These are phyloP conservation scores for Sinocyclocheilus rhinocerous DNA, from an alignment of 2,113 vertebrate genomes.

Conservation along the genomic window DNA sequence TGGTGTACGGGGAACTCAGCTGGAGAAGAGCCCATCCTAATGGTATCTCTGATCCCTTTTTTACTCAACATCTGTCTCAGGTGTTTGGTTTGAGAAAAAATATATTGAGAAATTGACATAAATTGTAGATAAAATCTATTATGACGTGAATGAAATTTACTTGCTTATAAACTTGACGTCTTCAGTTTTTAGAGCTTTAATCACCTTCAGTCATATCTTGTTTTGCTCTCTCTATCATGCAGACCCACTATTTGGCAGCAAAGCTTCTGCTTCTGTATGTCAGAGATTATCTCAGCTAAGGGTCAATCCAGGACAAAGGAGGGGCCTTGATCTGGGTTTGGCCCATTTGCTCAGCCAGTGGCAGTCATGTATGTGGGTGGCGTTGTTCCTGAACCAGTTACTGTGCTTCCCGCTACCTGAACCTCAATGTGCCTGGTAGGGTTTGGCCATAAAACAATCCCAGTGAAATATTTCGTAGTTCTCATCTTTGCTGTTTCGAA, in stretches of 20 bases:
- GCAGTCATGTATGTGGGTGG: conserved; percentile 90
- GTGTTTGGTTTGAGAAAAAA: background rate
- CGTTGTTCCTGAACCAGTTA: conserved; percentile 84
- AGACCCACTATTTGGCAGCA: conserved; percentile 43
- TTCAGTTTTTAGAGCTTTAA: background rate
- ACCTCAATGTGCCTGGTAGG: conserved; percentile 83
- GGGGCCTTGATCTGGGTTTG: conserved; percentile 74
- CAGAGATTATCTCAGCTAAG: conserved; percentile 65
- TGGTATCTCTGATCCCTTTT: background rate
- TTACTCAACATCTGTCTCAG: background rate
- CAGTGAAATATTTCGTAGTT: background rate
- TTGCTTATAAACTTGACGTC: background rate
- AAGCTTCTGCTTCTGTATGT: conserved; percentile 30
- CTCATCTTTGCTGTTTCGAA: background rate
- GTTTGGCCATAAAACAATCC: background rate
- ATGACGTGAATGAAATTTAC: background rate
- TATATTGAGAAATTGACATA: background rate
- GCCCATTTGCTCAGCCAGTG: conserved; percentile 90
- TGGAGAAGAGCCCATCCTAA: conserved; percentile 47
- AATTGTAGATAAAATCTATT: background rate
- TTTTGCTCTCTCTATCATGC: background rate
- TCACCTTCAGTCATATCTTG: background rate
- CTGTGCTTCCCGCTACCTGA: conserved; percentile 81
- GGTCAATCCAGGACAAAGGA: conserved; percentile 56
- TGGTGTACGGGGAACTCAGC: conserved; percentile 72